Percentiles rank a stretch among this genome's conserved stretches.
phyloP scores from a whole-genome alignment of 2,888 invertebrate genomes.

The Rotaria magnacalcarata region DNA sequence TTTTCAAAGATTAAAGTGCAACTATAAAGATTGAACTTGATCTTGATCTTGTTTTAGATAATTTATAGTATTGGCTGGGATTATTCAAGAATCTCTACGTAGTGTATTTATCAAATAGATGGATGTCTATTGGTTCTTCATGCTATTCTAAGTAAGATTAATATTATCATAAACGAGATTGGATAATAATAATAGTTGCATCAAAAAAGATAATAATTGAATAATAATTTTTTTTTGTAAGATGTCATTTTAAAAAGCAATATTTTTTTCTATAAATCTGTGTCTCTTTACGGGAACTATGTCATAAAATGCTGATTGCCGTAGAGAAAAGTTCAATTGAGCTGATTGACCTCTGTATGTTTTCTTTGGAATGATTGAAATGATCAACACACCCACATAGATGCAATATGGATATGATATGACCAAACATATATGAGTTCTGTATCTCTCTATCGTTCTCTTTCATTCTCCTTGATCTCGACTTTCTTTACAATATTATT shows the following conservation, averaged over 20 bases:
- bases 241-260: no score
- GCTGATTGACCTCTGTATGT: no score
- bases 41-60: not conserved
- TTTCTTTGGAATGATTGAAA: no score
- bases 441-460: not conserved
- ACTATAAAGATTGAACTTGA: no score
- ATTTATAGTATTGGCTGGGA: not conserved
- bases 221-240: no score
- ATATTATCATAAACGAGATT: not conserved
- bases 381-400: not conserved
- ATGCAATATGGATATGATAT: not conserved
- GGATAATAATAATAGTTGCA: no score
- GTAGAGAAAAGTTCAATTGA: no score
- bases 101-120: not conserved
- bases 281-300: no score
- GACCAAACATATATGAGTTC: not conserved
- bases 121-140: not conserved
- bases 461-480: constrained; percentile 6
- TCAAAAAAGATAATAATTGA: no score
- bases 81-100: not conserved
- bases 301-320: no score
- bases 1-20: no score
- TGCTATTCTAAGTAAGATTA: not conserved
- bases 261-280: no score
- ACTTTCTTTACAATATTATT: not conserved